Percentiles rank a stretch among this genome's conserved stretches.
These are phyloP conservation scores for Pseudomugil tenellus DNA, from an alignment of 2,797 vertebrate genomes.

Conservation along the genomic window DNA sequence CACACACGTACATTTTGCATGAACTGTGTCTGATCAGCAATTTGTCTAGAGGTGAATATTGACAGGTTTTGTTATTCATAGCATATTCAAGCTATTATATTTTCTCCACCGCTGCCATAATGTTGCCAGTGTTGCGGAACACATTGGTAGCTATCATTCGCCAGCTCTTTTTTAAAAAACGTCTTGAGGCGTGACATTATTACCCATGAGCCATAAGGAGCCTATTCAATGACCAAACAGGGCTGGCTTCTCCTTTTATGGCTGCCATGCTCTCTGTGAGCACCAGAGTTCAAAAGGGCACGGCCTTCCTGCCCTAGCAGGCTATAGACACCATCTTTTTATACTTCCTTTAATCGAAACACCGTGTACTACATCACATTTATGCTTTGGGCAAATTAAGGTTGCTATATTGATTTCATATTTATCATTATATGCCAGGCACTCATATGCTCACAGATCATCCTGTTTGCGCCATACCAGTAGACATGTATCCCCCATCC, in stretches of 20 bases:
- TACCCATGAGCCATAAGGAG: conserved; percentile 80
- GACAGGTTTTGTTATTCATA: conserved; percentile 81
- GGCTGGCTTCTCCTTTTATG: conserved; percentile 79
- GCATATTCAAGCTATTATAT: conserved; percentile 80
- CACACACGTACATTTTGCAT: conserved; percentile 61
- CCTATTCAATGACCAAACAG: conserved; percentile 81
- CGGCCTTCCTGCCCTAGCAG: conserved; percentile 75
- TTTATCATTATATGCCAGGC: conserved; percentile 75
- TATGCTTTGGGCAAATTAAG: conserved; percentile 82
- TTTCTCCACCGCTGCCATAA: conserved; percentile 76
- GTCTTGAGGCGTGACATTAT: conserved; percentile 80
- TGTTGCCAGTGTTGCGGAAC: conserved; percentile 81
- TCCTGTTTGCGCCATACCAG: conserved; percentile 65
- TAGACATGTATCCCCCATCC: conserved; percentile 66
- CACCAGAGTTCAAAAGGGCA: conserved; percentile 85
- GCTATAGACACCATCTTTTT: conserved; percentile 71
- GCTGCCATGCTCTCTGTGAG: conserved; percentile 72
- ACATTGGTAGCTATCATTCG: conserved; percentile 77
- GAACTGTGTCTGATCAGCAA: conserved; percentile 80
- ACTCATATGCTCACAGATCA: conserved; percentile 69
- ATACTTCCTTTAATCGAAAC: conserved; percentile 82
- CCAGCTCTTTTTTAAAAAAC: conserved; percentile 77
- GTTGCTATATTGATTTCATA: conserved; percentile 85
- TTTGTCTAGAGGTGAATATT: conserved; percentile 79
- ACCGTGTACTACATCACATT: conserved; percentile 79